Evolutionary conservation across 2,113 vertebrate species (phyloP).

Genomic region (Brachionichthys hirsutus): DNA sequence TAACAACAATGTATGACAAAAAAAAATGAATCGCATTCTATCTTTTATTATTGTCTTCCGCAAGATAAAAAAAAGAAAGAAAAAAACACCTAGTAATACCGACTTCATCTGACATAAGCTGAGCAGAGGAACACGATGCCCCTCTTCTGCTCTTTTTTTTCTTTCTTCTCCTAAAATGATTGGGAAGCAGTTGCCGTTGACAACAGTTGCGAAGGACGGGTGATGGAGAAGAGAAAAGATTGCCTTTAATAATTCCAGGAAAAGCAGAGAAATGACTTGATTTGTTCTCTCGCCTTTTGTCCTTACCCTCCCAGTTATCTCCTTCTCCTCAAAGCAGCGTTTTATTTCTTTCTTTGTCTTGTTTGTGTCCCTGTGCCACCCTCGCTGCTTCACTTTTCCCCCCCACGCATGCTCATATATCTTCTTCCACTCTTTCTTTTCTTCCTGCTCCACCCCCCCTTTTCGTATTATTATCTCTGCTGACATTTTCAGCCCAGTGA

Average conservation of each 20-base stretch:
- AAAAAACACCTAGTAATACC: background rate
- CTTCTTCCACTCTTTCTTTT: constrained; percentile 28
- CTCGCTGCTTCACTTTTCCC: constrained; percentile 11
- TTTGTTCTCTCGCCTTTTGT: background rate
- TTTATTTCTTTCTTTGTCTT: background rate
- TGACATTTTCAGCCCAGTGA: constrained; percentile 68
- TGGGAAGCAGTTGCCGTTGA: background rate
- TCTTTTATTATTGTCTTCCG: too few species aligned
- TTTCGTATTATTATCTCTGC: constrained; percentile 33
- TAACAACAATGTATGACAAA: too few species aligned
- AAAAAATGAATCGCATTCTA: too few species aligned
- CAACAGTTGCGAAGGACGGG: background rate
- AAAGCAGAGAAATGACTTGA: background rate
- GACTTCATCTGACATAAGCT: constrained; percentile 12
- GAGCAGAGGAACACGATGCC: constrained; percentile 4
- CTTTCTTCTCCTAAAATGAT: constrained; percentile 14
- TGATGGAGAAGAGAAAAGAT: background rate
- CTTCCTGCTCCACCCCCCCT: constrained; percentile 1
- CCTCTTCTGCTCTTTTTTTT: constrained; percentile 13
- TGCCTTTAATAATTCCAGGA: constrained; percentile 15
- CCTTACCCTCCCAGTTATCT: constrained; percentile 22
- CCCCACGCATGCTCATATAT: background rate
- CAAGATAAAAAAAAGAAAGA: background rate
- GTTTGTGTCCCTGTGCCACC: background rate
- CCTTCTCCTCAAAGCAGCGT: background rate